A percentile compares a stretch with the other conserved stretches of the same genome.
Conservation (phyloP, 2,113 vertebrate genomes). For the Sinocyclocheilus anshuiensis region DNA sequence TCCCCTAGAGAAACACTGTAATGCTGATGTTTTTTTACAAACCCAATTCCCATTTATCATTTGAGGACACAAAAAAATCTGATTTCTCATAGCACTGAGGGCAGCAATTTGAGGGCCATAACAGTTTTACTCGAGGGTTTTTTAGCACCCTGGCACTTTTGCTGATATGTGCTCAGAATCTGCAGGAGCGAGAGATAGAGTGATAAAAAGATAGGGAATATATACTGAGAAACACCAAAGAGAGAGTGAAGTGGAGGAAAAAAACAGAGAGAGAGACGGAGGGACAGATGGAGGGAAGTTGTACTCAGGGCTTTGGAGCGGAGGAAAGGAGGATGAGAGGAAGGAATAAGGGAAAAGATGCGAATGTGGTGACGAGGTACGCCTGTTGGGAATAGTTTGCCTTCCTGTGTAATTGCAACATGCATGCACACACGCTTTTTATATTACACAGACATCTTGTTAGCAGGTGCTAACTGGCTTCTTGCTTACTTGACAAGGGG, state of each 20-base stretch:
- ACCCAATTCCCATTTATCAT: conserved; percentile 29
- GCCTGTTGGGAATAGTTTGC: conserved; percentile 48
- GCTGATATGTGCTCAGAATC: conserved; percentile 40
- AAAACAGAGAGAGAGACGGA: neutral
- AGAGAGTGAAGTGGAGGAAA: neutral
- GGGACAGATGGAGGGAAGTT: conserved; percentile 24
- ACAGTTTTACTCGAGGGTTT: conserved; percentile 43
- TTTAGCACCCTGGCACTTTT: conserved; percentile 44
- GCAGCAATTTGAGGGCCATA: conserved; percentile 38
- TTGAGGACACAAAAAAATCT: conserved; percentile 23
- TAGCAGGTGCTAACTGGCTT: conserved; percentile 66
- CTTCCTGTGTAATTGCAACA: conserved; percentile 58
- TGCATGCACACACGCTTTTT: conserved; percentile 42
- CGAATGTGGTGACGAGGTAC: conserved; percentile 52
- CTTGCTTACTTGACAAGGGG: conserved; percentile 54
- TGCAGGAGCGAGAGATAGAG: conserved; percentile 46
- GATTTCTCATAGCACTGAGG: conserved; percentile 43
- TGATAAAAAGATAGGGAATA: conserved; percentile 57
- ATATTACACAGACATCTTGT: conserved; percentile 56
- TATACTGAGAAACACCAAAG: conserved; percentile 23
- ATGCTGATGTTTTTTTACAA: neutral
- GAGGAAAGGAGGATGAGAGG: conserved; percentile 35
- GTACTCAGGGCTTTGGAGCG: conserved; percentile 23
- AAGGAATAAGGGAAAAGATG: conserved; percentile 58
- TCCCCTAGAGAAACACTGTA: neutral